Percentiles rank a stretch among this genome's conserved stretches.
Conservation (phyloP, 2,888 invertebrate genomes). For the Tenthredo livida region DNA sequence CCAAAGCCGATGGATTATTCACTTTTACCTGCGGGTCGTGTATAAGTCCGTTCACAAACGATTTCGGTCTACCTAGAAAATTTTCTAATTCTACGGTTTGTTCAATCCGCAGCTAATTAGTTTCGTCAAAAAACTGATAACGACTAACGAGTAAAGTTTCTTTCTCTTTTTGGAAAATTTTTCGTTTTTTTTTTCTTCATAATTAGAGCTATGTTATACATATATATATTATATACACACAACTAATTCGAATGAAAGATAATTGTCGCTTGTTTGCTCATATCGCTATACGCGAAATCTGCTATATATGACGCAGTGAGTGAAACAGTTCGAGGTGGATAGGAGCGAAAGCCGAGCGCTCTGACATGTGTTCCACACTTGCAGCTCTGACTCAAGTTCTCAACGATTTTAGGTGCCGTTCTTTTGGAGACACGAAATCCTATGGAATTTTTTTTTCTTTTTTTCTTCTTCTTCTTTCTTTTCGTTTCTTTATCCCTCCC, state of each 20-base stretch:
- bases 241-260: neutral
- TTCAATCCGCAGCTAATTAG: neutral
- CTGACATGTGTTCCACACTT: constrained; percentile 46
- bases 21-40: neutral
- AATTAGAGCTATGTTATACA: neutral
- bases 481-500: too few relatives aligned
- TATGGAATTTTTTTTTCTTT: neutral
- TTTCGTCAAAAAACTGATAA: neutral
- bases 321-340: neutral
- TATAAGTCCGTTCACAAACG: neutral
- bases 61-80: neutral
- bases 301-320: neutral
- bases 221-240: neutral
- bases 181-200: too few relatives aligned
- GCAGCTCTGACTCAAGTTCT: neutral
- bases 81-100: neutral
- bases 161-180: neutral
- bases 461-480: neutral
- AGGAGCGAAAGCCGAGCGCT: neutral
- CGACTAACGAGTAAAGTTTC: neutral
- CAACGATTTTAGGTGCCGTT: constrained; percentile 8
- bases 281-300: neutral
- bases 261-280: neutral
- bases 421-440: neutral
- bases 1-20: neutral